These are phyloP conservation scores for Sprattus sprattus DNA, from an alignment of 2,113 vertebrate genomes.

Conservation along the genomic window DNA sequence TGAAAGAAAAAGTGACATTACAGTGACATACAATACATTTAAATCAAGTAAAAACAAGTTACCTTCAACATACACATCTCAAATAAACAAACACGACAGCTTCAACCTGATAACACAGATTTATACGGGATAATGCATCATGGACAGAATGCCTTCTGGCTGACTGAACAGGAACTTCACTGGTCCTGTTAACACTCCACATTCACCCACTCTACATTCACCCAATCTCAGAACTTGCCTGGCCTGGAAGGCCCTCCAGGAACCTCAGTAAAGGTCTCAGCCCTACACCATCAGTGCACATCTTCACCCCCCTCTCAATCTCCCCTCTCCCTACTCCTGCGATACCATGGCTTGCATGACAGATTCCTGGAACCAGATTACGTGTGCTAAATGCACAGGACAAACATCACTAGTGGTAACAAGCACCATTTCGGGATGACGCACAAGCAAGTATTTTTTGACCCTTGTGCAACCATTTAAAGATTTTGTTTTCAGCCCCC, in stretches of 20 bases:
- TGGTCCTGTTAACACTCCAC: not conserved
- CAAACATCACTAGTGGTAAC: not conserved
- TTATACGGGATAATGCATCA: not conserved
- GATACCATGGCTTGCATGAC: not conserved
- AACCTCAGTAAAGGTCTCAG: not conserved
- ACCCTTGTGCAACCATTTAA: not conserved
- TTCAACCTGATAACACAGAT: not conserved
- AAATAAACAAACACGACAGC: not conserved
- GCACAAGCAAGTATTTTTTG: not conserved
- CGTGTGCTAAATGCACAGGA: not conserved
- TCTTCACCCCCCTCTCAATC: not conserved
- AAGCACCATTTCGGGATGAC: not conserved
- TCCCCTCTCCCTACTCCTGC: not conserved
- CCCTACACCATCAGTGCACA: not conserved
- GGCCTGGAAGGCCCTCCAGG: not conserved
- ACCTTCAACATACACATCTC: not conserved
- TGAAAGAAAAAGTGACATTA: not conserved
- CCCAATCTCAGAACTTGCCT: not conserved
- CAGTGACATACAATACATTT: too few relatives aligned
- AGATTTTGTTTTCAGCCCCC: not conserved
- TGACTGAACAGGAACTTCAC: not conserved
- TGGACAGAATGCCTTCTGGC: not conserved
- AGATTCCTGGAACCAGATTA: slow-evolving; percentile 15
- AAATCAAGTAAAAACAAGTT: too few relatives aligned
- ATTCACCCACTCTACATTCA: not conserved